Evolutionary conservation across 2,888 invertebrate species (phyloP).

Genomic region (Apodemia duryi): DNA sequence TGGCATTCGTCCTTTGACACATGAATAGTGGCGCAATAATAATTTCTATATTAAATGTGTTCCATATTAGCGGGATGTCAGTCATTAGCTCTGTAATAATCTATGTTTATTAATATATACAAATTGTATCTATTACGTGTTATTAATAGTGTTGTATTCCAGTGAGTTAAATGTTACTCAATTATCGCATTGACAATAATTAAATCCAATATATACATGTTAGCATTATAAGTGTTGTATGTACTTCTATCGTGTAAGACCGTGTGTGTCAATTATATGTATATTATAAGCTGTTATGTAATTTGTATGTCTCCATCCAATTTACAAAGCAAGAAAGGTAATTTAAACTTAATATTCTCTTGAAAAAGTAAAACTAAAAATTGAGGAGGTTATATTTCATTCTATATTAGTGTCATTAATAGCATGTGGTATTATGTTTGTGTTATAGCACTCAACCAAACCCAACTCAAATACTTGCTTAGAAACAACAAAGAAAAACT

Average conservation of each 20-base stretch:
- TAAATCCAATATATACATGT: slow-evolving; percentile 34
- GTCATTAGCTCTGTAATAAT: not conserved
- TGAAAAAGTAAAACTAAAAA: not conserved
- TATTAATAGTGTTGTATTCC: not conserved
- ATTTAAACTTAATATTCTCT: not conserved
- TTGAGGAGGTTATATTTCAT: not conserved
- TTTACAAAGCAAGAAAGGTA: not conserved
- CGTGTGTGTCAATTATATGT: slow-evolving; percentile 18
- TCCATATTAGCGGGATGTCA: not conserved
- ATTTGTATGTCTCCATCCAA: slow-evolving; percentile 17
- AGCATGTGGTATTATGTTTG: no score
- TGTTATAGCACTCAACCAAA: no score
- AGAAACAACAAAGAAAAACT: no score
- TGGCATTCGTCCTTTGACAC: no score
- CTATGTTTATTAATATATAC: not conserved
- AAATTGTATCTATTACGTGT: not conserved
- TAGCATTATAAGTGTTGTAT: slow-evolving; percentile 34
- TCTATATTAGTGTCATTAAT: not conserved
- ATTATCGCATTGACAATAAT: slow-evolving; percentile 48
- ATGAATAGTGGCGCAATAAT: no score
- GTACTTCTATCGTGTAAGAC: slow-evolving; percentile 19
- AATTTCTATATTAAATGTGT: no score
- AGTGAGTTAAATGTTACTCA: slow-evolving; percentile 32
- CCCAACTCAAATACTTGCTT: no score
- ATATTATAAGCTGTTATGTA: slow-evolving; percentile 17